Percentiles rank a stretch among this genome's conserved stretches.
Conservation (phyloP, 92 coral and sea anemone species). For the Isaurus tuberculatus region DNA sequence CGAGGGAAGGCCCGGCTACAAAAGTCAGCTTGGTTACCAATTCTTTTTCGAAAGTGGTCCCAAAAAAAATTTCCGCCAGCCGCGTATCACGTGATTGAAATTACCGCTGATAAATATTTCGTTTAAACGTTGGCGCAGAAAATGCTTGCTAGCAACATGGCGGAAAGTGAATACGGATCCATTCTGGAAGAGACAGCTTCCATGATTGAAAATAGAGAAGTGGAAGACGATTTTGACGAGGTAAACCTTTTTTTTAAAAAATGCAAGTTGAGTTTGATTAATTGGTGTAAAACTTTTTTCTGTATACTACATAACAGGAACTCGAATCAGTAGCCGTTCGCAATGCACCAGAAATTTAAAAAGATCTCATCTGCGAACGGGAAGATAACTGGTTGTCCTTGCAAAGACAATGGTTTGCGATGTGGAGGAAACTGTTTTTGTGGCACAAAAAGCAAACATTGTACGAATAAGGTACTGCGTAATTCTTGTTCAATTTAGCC, state of each 20-base stretch:
- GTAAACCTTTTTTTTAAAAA: not conserved
- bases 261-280: not conserved
- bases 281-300: not conserved
- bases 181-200: constrained; percentile 7
- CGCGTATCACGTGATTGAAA: constrained; percentile 32
- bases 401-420: constrained; percentile 38
- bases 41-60: too few species aligned
- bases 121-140: constrained; percentile 2
- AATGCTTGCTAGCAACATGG: not conserved
- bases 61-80: not conserved
- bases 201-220: constrained; percentile 26
- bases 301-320: constrained; percentile 11
- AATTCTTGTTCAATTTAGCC: not conserved
- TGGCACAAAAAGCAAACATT: constrained; percentile 45
- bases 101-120: not conserved
- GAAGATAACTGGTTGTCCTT: constrained; percentile 49
- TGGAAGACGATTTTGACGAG: constrained; percentile 36
- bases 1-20: too few species aligned
- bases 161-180: constrained; percentile 24
- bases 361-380: constrained; percentile 37
- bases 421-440: constrained; percentile 43
- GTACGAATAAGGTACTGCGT: constrained; percentile 45
- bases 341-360: constrained; percentile 45
- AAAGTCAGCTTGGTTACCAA: too few species aligned
- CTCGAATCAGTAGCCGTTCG: constrained; percentile 45